Evolutionary conservation across 2,797 vertebrate species (phyloP).

Genomic region (Macropus fuliginosus): DNA sequence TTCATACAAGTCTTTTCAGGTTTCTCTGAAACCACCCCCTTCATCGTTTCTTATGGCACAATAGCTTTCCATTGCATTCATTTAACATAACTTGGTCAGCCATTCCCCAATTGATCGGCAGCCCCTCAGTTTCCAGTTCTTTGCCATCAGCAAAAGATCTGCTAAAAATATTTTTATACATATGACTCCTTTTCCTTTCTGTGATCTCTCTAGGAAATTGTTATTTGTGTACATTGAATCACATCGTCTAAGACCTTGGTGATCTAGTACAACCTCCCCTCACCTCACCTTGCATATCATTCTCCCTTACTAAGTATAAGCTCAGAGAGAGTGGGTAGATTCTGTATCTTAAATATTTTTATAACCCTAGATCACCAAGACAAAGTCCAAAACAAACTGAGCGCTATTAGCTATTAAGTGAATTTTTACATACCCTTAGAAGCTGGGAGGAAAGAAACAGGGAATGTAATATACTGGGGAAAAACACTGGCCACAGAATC

Average conservation of each 20-base stretch:
- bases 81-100: neutral
- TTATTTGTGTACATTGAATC: neutral
- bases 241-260: neutral
- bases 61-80: neutral
- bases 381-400: neutral
- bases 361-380: neutral
- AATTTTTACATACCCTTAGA: no score
- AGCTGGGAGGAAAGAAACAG: neutral
- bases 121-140: neutral
- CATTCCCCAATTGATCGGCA: neutral
- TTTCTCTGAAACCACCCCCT: neutral
- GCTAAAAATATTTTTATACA: neutral
- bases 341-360: neutral
- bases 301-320: neutral
- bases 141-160: neutral
- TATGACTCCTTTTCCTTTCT: neutral
- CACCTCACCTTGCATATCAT: neutral
- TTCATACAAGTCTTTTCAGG: neutral
- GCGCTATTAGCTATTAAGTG: neutral
- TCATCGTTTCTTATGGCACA: neutral
- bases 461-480: neutral
- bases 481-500: neutral
- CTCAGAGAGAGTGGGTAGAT: neutral
- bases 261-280: neutral
- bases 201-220: neutral